Percentiles rank a stretch among this genome's conserved stretches.
phyloP scores from a whole-genome alignment of 1,140 invertebrate genomes.

The Cotesia glomerata region DNA sequence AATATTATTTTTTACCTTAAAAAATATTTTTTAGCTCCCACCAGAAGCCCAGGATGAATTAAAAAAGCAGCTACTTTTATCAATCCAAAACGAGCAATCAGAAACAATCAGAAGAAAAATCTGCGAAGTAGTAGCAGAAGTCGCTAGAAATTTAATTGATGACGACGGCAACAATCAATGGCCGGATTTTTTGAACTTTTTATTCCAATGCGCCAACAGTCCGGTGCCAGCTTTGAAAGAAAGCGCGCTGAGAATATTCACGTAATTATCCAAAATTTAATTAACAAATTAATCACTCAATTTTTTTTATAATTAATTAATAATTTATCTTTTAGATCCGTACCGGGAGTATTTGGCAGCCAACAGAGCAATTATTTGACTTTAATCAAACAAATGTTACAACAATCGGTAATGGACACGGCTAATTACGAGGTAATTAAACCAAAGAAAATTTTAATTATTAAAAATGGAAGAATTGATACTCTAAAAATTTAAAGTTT shows the following conservation, averaged over 20 bases:
- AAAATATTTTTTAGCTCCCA: constrained; percentile 72
- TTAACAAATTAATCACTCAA: constrained; percentile 56
- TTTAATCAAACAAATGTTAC: constrained; percentile 94
- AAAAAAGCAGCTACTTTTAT: constrained; percentile 83
- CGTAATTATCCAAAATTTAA: too few relatives aligned
- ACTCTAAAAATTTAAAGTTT: constrained; percentile 43
- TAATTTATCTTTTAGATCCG: constrained; percentile 68
- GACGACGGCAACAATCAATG: constrained; percentile 96
- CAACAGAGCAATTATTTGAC: constrained; percentile 90
- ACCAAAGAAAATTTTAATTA: not conserved
- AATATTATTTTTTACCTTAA: too few relatives aligned
- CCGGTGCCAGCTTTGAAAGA: constrained; percentile 85
- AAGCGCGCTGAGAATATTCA: constrained; percentile 92
- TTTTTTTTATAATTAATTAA: constrained; percentile 6
- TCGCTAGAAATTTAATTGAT: constrained; percentile 94
- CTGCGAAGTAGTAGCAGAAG: constrained; percentile 93
- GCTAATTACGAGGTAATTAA: constrained; percentile 69
- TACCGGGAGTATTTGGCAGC: constrained; percentile 96
- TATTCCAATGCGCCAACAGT: constrained; percentile 93
- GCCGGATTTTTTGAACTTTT: constrained; percentile 95
- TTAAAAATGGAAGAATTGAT: constrained; percentile 49
- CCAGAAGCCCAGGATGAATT: constrained; percentile 82
- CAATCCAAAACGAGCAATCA: constrained; percentile 81
- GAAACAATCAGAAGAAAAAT: constrained; percentile 85
- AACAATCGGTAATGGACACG: constrained; percentile 76